These are phyloP conservation scores for Drosophila parvula DNA, from an alignment of 1,140 invertebrate species.

Conservation along the genomic window DNA sequence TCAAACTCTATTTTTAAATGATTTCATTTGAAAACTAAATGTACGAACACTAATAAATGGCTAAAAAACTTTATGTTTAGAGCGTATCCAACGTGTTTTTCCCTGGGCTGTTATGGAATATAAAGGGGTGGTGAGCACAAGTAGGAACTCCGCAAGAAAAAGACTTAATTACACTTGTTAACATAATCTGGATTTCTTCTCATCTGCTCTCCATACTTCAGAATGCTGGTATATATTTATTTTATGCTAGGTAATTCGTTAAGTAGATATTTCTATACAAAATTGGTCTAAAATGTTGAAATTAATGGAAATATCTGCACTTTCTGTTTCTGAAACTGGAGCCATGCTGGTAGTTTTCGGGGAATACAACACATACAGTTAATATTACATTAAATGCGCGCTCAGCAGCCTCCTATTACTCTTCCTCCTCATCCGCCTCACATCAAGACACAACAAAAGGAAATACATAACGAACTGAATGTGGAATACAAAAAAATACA, in stretches of 20 bases:
- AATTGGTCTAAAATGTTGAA: constrained; percentile 79
- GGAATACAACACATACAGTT: constrained; percentile 54
- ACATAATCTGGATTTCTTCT: constrained; percentile 45
- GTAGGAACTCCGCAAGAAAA: no score
- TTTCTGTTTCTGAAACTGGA: constrained; percentile 23
- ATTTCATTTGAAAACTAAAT: constrained; percentile 71
- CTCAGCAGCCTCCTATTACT: constrained; percentile 39
- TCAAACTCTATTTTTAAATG: constrained; percentile 61
- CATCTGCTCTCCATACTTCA: constrained; percentile 12
- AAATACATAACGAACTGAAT: constrained; percentile 60
- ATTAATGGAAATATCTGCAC: constrained; percentile 46
- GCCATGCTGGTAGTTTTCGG: constrained; percentile 30
- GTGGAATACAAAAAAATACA: constrained; percentile 34
- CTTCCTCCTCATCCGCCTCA: constrained; percentile 31
- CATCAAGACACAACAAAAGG: constrained; percentile 55
- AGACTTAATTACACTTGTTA: constrained; percentile 13
- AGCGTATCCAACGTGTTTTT: constrained; percentile 13
- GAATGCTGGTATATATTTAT: constrained; percentile 25
- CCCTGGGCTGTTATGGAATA: no score
- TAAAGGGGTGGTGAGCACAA: no score
- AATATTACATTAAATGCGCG: constrained; percentile 74
- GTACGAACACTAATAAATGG: constrained; percentile 77
- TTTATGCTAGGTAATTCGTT: constrained; percentile 71
- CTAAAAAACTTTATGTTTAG: constrained; percentile 62
- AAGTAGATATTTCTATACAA: constrained; percentile 70